Evolutionary conservation across 2,797 vertebrate genomes (phyloP), one percentile per base, ranked within the genome.

Genomic region (Gallinago solitaria): DNA sequence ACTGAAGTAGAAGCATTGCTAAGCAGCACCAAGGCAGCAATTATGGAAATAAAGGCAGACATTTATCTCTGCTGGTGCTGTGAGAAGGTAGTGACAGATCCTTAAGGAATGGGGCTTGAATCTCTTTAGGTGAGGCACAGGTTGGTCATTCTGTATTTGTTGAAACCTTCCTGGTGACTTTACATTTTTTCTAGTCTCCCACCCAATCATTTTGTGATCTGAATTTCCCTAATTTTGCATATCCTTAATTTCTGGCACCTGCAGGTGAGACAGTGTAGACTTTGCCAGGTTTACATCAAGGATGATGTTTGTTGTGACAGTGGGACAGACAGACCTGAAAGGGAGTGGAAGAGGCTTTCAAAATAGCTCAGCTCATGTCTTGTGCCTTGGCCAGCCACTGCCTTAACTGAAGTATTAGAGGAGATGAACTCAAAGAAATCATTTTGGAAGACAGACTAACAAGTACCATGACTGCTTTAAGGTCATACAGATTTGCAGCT

Each of bases 11-110:
- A 63, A 90, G 65, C 56, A 94, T 88, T 84, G 83, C 85, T 87
- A 91, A 92, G 94, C 91, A 95, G 92, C 79, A 81, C 47, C 80
- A 78, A 81, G 63, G 67, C 73, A 88, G 70, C 32, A 84, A 81
- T 91, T 82, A 88, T 8, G 24, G 77, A 79, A 85, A 90, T 68
- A 41, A 82, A 67, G 54, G 67, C 63, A 96, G 67, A 68, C 8
- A 18, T 82, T 90, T 89, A 39, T 71, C 19, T 14, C n/a, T 48
- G n/a, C 47, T 63, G 54, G 16, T 78, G 63, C 74, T 56, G 59
- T 43, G 37, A 68, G 79, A 37, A 69, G 12, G 47, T 45, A 56
- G 18, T 1, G 2, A 32, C 30, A 37, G 48, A 30, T 93, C 47
- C 37, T 27, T 60, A 77, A 81, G 53, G 48, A 94, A 25, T 0